Evolutionary conservation across 2,888 invertebrate species (phyloP).

Genomic region (Hecatera dysodea): DNA sequence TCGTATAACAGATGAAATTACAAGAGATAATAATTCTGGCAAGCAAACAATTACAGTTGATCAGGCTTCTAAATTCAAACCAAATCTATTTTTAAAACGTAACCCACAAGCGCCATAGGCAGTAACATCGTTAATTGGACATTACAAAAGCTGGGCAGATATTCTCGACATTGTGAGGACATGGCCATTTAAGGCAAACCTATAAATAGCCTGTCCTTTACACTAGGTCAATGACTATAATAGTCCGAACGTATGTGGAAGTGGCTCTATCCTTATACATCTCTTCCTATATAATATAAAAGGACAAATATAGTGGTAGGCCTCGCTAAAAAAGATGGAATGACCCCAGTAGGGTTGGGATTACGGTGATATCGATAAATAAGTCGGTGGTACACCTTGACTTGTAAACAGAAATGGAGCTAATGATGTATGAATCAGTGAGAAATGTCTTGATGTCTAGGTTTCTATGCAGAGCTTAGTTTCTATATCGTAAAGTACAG

Average conservation of each 20-base stretch:
- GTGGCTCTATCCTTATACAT: constrained; percentile 57
- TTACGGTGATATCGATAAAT: constrained; percentile 25
- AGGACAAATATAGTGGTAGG: constrained; percentile 43
- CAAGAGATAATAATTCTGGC: constrained; percentile 1
- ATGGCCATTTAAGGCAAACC: constrained; percentile 41
- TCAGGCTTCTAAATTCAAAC: constrained; percentile 35
- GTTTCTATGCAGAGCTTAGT: constrained; percentile 25
- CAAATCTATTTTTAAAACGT: constrained; percentile 20
- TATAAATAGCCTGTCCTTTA: constrained; percentile 57
- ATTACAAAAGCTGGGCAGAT: constrained; percentile 46
- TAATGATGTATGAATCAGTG: constrained; percentile 51
- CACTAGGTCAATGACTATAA: constrained; percentile 63
- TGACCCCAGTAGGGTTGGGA: constrained; percentile 42
- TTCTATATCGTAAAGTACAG: constrained; percentile 13
- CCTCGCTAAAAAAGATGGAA: constrained; percentile 46
- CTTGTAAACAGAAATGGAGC: constrained; percentile 42
- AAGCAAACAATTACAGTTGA: not conserved
- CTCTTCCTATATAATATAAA: constrained; percentile 62
- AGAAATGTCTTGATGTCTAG: constrained; percentile 26
- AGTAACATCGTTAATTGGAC: constrained; percentile 43
- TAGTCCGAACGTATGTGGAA: constrained; percentile 60
- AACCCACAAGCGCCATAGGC: constrained; percentile 14
- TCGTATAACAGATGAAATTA: not conserved
- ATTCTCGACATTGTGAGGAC: constrained; percentile 48
- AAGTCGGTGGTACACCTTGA: constrained; percentile 50